Evolutionary conservation across 64 coral and sea anemone species (phyloP).

Genomic region (Astreopora myriophthalma): DNA sequence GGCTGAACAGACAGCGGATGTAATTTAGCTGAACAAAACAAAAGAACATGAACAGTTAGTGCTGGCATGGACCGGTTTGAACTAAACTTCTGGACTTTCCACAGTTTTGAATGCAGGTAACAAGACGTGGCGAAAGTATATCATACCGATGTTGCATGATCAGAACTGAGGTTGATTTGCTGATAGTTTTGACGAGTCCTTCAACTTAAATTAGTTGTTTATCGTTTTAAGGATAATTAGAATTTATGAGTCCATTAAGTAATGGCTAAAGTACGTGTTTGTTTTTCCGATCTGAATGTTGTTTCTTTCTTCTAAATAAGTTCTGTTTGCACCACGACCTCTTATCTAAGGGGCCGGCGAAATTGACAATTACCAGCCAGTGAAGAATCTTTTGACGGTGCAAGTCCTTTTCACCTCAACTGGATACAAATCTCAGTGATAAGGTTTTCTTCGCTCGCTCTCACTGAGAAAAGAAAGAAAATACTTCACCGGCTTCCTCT

Average conservation of each 20-base stretch:
- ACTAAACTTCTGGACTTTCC: not conserved
- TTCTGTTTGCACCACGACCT: too few relatives aligned
- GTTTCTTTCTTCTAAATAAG: not conserved
- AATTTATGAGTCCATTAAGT: conserved; percentile 7
- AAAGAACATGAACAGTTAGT: not conserved
- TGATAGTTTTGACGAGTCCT: not conserved
- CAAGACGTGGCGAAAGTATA: too few relatives aligned
- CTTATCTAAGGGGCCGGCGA: too few relatives aligned
- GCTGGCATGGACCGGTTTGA: not conserved
- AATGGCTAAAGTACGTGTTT: not conserved
- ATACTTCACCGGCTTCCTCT: not conserved
- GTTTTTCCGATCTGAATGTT: not conserved
- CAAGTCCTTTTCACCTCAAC: not conserved
- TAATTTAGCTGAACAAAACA: not conserved
- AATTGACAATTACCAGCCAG: not conserved
- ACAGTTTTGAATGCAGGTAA: not conserved
- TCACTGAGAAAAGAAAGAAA: not conserved
- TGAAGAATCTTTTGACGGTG: not conserved
- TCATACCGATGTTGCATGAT: too few relatives aligned
- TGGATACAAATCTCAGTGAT: not conserved
- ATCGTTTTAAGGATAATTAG: not conserved
- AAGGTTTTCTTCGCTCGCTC: not conserved
- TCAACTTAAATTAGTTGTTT: not conserved
- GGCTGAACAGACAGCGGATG: not conserved
- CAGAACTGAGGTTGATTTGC: not conserved